Evolutionary conservation across 2,113 vertebrate species (phyloP).

Genomic region (Riparia riparia): DNA sequence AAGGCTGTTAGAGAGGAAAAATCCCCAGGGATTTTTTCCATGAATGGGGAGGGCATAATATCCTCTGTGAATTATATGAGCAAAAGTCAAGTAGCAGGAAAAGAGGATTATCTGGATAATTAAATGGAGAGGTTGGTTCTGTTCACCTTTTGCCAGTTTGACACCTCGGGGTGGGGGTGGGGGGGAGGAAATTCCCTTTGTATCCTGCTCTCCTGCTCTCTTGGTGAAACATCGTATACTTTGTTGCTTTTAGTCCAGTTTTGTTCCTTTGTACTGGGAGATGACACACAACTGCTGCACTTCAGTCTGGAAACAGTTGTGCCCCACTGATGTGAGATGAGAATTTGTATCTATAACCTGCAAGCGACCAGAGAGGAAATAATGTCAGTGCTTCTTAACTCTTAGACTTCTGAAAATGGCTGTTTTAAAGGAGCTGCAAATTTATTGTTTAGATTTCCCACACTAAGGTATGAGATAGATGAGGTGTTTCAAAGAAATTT

Average conservation of each 20-base stretch:
- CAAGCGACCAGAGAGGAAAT: neutral
- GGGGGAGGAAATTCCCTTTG: neutral
- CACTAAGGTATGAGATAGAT: neutral
- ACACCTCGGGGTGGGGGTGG: neutral
- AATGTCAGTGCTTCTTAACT: neutral
- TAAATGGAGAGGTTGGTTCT: neutral
- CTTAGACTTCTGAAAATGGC: neutral
- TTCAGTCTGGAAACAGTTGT: neutral
- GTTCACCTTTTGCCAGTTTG: neutral
- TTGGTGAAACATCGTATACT: neutral
- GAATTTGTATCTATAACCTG: slow-evolving; percentile 3
- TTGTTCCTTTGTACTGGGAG: neutral
- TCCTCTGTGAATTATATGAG: neutral
- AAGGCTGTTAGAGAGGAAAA: neutral
- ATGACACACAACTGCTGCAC: neutral
- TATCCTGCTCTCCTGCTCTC: neutral
- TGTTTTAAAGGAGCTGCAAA: neutral
- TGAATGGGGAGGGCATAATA: neutral
- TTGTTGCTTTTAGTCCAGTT: neutral
- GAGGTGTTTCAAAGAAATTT: neutral
- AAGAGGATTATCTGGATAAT: neutral
- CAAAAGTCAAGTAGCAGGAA: neutral
- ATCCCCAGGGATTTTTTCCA: neutral
- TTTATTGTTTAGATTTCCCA: neutral
- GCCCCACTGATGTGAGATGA: neutral